Conservation (phyloP, 2,888 invertebrate species). For the Conus canariensis region DNA sequence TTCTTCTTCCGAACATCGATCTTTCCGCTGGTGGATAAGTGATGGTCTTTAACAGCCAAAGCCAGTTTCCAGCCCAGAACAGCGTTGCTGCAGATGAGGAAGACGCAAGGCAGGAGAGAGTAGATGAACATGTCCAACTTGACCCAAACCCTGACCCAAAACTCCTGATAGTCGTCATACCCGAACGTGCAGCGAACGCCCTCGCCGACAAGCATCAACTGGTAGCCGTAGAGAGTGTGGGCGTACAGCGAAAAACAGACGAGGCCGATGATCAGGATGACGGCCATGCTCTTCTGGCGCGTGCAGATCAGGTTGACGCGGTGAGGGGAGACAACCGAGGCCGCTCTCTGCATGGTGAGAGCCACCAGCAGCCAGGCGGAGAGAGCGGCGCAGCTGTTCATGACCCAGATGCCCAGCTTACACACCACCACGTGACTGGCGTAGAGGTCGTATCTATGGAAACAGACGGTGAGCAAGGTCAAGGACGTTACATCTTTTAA, state of each 20-base stretch:
- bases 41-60: slow-evolving; percentile 41
- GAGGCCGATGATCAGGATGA: neutral
- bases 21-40: neutral
- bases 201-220: neutral
- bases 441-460: slow-evolving; percentile 10
- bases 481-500: neutral
- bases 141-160: slow-evolving; percentile 60
- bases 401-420: neutral
- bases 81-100: slow-evolving; percentile 63
- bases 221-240: slow-evolving; percentile 60
- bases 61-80: slow-evolving; percentile 61
- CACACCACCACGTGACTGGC: slow-evolving; percentile 26
- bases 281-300: slow-evolving; percentile 5
- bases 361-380: slow-evolving; percentile 49
- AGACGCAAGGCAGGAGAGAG: slow-evolving; percentile 62
- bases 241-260: slow-evolving; percentile 50
- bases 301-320: slow-evolving; percentile 36
- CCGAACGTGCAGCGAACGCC: slow-evolving; percentile 40
- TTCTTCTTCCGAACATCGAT: slow-evolving; percentile 16
- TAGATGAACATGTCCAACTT: slow-evolving; percentile 64
- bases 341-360: slow-evolving; percentile 45
- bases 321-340: slow-evolving; percentile 41
- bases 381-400: slow-evolving; percentile 32
- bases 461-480: neutral
- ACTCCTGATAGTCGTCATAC: slow-evolving; percentile 48